These are phyloP conservation scores for Dolichopus griseipennis DNA, from an alignment of 2,888 invertebrate genomes.

Conservation along the genomic window DNA sequence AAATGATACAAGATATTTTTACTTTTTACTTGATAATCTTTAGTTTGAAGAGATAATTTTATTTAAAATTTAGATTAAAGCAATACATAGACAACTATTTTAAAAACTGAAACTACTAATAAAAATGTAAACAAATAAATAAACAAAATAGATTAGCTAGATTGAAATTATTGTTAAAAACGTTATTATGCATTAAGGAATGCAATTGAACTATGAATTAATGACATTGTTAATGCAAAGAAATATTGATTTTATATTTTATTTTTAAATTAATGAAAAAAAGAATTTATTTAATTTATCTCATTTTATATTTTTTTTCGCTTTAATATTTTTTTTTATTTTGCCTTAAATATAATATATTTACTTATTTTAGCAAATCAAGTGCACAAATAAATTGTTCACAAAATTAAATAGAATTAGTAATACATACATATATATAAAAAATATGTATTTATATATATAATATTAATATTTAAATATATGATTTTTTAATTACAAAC, in stretches of 20 bases:
- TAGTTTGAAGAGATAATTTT: background rate
- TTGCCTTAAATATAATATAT: background rate
- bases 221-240: background rate
- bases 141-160: background rate
- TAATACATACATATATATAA: too few relatives aligned
- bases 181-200: background rate
- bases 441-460: too few relatives aligned
- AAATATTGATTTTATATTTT: background rate
- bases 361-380: background rate
- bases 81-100: conserved; percentile 3
- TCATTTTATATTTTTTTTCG: background rate
- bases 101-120: background rate
- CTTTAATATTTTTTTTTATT: conserved; percentile 1
- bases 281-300: background rate
- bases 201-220: background rate
- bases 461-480: too few relatives aligned
- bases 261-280: background rate
- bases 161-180: background rate
- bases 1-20: background rate
- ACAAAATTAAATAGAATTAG: background rate
- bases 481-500: too few relatives aligned
- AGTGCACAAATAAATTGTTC: background rate
- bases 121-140: background rate
- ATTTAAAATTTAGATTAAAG: background rate
- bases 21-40: background rate